A percentile compares a stretch with the other conserved stretches of the same genome.
Conservation (phyloP, 2,113 vertebrate species). For the Bos javanicus region DNA sequence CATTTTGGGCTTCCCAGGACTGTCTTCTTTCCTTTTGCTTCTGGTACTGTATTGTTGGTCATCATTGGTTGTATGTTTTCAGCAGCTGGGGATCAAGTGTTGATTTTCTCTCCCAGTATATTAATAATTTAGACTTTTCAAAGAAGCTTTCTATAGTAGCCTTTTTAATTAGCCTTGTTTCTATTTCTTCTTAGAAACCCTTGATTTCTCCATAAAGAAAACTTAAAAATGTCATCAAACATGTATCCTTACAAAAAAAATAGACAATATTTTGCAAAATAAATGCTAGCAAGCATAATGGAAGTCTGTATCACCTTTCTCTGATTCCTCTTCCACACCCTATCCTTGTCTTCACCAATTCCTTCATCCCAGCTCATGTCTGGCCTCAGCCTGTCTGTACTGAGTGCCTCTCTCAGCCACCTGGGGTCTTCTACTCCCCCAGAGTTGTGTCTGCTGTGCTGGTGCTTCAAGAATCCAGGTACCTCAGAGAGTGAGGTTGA, state of each 20-base stretch:
- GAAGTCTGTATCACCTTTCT: neutral
- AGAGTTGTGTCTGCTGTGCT: neutral
- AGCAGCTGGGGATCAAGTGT: neutral
- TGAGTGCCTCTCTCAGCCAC: neutral
- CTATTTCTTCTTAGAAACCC: neutral
- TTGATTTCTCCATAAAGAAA: neutral
- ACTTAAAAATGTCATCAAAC: neutral
- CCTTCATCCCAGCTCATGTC: neutral
- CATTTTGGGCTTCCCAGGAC: neutral
- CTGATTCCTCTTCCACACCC: neutral
- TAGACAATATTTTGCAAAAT: neutral
- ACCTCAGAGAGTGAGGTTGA: neutral
- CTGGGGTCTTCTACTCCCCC: neutral
- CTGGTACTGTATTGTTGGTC: neutral
- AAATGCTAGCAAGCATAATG: neutral
- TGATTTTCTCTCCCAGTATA: neutral
- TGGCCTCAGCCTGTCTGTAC: neutral
- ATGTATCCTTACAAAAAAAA: neutral
- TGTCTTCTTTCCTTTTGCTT: neutral
- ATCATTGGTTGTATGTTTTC: neutral
- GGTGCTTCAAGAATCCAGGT: neutral
- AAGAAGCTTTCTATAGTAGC: neutral
- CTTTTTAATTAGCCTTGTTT: neutral
- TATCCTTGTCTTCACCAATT: neutral
- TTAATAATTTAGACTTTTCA: neutral